Conservation (phyloP, 2,113 vertebrate species). For the Trogon melanurus region DNA sequence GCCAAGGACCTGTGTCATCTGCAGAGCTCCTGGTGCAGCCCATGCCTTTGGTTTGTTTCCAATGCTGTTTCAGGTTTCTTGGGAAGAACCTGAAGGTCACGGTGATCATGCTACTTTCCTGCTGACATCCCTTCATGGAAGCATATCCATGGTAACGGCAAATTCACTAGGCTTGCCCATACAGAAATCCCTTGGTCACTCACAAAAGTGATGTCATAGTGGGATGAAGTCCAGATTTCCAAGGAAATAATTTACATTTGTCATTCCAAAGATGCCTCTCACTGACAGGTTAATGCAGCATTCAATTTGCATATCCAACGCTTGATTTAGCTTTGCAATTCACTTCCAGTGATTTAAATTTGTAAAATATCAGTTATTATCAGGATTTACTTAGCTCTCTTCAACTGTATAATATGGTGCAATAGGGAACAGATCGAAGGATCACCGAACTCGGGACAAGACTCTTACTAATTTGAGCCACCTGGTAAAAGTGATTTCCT, state of each 20-base stretch:
- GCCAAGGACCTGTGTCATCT: not conserved
- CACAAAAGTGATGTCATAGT: not conserved
- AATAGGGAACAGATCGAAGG: not conserved
- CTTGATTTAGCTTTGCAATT: not conserved
- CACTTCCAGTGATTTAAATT: not conserved
- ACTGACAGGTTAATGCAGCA: not conserved
- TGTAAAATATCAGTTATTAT: not conserved
- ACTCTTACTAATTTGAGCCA: not conserved
- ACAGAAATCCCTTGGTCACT: not conserved
- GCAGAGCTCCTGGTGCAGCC: not conserved
- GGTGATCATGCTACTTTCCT: not conserved
- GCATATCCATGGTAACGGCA: not conserved
- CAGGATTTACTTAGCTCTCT: not conserved
- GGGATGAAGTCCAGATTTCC: not conserved
- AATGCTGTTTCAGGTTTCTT: not conserved
- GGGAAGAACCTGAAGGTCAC: not conserved
- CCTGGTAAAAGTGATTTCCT: conserved; percentile 11
- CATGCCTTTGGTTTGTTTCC: not conserved
- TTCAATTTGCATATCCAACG: not conserved
- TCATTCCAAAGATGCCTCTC: not conserved
- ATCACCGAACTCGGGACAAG: not conserved
- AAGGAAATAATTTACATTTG: not conserved
- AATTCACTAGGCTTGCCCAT: not conserved
- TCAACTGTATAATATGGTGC: not conserved
- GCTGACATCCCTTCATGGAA: not conserved